A percentile compares a stretch with the other conserved stretches of the same genome.
Conservation (phyloP, 2,113 vertebrate genomes). For the Eulacestoma nigropectus region DNA sequence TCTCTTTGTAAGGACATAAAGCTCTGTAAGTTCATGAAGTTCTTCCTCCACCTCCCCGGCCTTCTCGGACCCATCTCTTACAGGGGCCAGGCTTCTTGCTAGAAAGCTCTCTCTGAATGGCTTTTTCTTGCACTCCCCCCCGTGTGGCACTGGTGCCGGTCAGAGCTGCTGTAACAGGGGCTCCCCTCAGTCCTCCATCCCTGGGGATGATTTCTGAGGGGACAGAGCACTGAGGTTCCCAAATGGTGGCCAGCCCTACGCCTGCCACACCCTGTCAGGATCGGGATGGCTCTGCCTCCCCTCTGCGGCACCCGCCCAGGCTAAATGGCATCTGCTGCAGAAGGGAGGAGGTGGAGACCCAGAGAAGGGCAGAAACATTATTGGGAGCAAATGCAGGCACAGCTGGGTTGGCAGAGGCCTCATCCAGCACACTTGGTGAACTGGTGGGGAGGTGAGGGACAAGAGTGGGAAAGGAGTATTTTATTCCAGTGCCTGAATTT, state of each 20-base stretch:
- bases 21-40: not conserved
- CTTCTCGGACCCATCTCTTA: not conserved
- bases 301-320: too few relatives aligned
- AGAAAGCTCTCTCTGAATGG: not conserved
- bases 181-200: too few relatives aligned
- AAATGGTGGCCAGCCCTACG: rapidly evolving
- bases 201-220: not conserved
- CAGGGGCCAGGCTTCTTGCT: not conserved
- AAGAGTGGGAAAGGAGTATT: not conserved
- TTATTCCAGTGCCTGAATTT: not conserved
- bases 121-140: rapidly evolving
- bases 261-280: not conserved
- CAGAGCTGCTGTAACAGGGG: not conserved
- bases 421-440: rapidly evolving
- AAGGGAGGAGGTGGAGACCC: not conserved
- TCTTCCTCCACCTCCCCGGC: not conserved
- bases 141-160: not conserved
- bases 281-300: not conserved
- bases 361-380: rapidly evolving
- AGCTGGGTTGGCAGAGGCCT: not conserved
- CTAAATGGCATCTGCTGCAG: not conserved
- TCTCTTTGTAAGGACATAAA: not conserved
- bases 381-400: not conserved
- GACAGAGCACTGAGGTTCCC: too few relatives aligned
- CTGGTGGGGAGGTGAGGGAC: not conserved